Conservation (phyloP, 2,888 invertebrate species). For the Dryococelus australis region DNA sequence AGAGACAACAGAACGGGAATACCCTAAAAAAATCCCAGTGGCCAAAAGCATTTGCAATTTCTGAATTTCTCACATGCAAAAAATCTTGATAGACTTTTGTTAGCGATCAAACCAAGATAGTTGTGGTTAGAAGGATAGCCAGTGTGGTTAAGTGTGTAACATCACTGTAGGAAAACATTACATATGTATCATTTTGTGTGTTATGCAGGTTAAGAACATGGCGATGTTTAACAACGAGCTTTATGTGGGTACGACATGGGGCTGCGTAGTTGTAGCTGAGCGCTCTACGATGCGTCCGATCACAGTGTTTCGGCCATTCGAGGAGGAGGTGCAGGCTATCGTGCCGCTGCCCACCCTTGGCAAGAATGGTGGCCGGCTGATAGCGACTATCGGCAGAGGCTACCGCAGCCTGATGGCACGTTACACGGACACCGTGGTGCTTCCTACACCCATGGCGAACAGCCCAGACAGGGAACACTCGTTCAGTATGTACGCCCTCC, state of each 20-base stretch:
- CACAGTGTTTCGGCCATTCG: slow-evolving; percentile 91
- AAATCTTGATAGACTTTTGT: too few species aligned
- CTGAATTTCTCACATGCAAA: too few species aligned
- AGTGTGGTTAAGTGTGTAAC: too few species aligned
- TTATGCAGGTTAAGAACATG: slow-evolving; percentile 72
- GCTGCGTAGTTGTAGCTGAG: slow-evolving; percentile 91
- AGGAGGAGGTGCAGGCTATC: slow-evolving; percentile 74
- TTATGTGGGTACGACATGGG: slow-evolving; percentile 94
- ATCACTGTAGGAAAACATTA: too few species aligned
- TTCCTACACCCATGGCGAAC: slow-evolving; percentile 31
- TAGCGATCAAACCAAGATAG: too few species aligned
- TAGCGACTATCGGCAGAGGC: slow-evolving; percentile 84
- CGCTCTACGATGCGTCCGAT: slow-evolving; percentile 80
- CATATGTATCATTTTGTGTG: too few species aligned
- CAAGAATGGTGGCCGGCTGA: slow-evolving; percentile 59
- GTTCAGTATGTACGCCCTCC: slow-evolving; percentile 69
- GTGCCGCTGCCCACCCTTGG: slow-evolving; percentile 35
- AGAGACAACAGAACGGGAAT: too few species aligned
- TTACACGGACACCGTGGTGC: slow-evolving; percentile 51
- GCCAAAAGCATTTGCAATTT: too few species aligned
- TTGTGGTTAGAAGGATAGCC: too few species aligned
- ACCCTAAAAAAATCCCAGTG: too few species aligned
- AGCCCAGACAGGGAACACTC: slow-evolving; percentile 52
- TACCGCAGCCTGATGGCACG: slow-evolving; percentile 74
- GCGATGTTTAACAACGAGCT: slow-evolving; percentile 73